Evolutionary conservation across 2,888 invertebrate genomes (phyloP).

Genomic region (Trichogramma evanescens): DNA sequence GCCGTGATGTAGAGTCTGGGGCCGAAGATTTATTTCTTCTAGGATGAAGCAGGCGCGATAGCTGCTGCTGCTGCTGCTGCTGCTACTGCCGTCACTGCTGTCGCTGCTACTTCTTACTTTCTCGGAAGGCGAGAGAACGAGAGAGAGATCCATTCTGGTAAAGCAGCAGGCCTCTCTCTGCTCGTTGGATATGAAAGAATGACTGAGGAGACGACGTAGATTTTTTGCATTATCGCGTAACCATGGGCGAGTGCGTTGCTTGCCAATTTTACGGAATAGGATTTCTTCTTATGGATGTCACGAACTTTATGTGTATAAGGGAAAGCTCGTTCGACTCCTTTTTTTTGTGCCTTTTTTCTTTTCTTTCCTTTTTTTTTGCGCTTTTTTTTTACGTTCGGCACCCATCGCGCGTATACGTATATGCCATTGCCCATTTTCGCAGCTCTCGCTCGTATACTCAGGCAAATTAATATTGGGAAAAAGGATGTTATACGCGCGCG

Average conservation of each 20-base stretch:
- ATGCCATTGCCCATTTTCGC: background rate
- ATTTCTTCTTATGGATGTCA: constrained; percentile 26
- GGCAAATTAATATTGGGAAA: constrained; percentile 18
- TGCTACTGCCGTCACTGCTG: background rate
- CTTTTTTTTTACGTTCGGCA: too few relatives aligned
- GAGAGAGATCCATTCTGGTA: constrained; percentile 12
- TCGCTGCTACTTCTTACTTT: background rate
- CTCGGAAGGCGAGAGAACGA: background rate
- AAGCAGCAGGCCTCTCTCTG: constrained; percentile 10
- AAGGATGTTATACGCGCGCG: background rate
- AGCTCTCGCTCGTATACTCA: background rate
- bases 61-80: constrained; percentile 1
- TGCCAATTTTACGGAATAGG: constrained; percentile 34
- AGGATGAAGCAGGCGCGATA: constrained; percentile 10
- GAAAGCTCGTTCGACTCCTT: too few relatives aligned
- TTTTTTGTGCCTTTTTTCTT: too few relatives aligned
- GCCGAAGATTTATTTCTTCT: constrained; percentile 42
- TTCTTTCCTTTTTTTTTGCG: too few relatives aligned
- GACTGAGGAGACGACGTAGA: constrained; percentile 3
- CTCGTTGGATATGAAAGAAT: background rate
- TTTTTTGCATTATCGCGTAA: constrained; percentile 30
- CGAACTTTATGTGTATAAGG: constrained; percentile 12
- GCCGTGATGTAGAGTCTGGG: constrained; percentile 43
- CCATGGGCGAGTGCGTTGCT: constrained; percentile 25
- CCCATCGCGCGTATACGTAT: too few relatives aligned